phyloP scores from a whole-genome alignment of 2,888 invertebrate genomes.

The Coelopa pilipes region DNA sequence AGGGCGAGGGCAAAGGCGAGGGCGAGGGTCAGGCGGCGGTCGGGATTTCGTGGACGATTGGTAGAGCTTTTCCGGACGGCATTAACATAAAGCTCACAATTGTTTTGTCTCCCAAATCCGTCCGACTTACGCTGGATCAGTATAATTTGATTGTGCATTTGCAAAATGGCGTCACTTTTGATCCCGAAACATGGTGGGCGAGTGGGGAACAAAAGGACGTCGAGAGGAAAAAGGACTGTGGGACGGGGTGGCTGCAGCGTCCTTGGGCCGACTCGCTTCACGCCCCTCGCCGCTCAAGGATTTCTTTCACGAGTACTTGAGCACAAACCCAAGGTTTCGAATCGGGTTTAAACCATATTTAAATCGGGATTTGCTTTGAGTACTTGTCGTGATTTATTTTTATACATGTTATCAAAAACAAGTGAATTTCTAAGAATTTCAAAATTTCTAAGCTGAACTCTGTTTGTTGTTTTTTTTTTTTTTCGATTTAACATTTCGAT shows the following conservation, averaged over 20 bases:
- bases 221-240: not conserved
- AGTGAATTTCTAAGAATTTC: too few relatives aligned
- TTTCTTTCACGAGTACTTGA: too few relatives aligned
- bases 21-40: not conserved
- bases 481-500: not conserved
- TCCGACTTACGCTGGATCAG: slow-evolving; percentile 26
- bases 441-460: too few relatives aligned
- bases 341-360: too few relatives aligned
- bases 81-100: slow-evolving; percentile 31
- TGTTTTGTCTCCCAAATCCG: slow-evolving; percentile 31
- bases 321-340: too few relatives aligned
- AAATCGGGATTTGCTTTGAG: too few relatives aligned
- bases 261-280: too few relatives aligned
- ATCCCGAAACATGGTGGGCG: not conserved
- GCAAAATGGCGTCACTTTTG: slow-evolving; percentile 19
- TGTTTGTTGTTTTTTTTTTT: not conserved
- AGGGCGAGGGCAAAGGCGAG: not conserved
- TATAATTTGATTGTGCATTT: slow-evolving; percentile 34
- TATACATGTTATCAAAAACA: too few relatives aligned
- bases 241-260: not conserved
- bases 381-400: too few relatives aligned
- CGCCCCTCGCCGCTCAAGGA: too few relatives aligned
- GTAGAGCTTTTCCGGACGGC: slow-evolving; percentile 18
- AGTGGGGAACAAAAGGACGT: not conserved
- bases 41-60: not conserved